Evolutionary conservation across 1,140 invertebrate species (phyloP).

Genomic region (Drosophila seguyi): DNA sequence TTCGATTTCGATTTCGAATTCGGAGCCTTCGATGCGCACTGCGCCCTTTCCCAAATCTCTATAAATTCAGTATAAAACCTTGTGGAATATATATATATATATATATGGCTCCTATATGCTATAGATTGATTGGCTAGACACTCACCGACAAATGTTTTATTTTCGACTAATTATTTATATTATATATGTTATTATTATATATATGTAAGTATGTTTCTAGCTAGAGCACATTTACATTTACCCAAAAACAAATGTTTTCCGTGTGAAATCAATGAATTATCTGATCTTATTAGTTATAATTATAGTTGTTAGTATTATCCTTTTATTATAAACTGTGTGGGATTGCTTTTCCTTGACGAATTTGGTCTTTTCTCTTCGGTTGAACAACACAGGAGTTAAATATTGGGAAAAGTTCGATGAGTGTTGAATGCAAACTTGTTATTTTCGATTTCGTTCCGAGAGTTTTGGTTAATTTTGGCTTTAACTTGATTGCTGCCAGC

Average conservation of each 20-base stretch:
- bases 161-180: conserved; percentile 22
- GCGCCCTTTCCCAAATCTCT: conserved; percentile 37
- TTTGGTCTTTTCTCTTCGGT: conserved; percentile 30
- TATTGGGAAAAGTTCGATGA: conserved; percentile 44
- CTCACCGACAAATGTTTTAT: conserved; percentile 33
- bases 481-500: conserved; percentile 62
- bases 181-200: conserved; percentile 11
- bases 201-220: conserved; percentile 19
- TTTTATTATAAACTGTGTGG: conserved; percentile 15
- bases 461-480: conserved; percentile 28
- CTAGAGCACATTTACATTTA: conserved; percentile 49
- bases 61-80: conserved; percentile 78
- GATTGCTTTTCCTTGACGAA: conserved; percentile 46
- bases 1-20: conserved; percentile 9
- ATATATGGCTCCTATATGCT: conserved; percentile 36
- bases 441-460: conserved; percentile 8
- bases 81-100: conserved; percentile 35
- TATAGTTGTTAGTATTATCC: conserved; percentile 4
- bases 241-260: conserved; percentile 19
- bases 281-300: conserved; percentile 8
- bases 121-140: conserved; percentile 53
- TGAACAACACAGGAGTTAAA: conserved; percentile 38
- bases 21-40: conserved; percentile 29
- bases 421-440: conserved; percentile 17
- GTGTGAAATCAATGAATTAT: conserved; percentile 15